Percentiles rank a stretch among this genome's conserved stretches.
Evolutionary conservation across 2,888 invertebrate species (phyloP).

Genomic region (Odontomyia ornata): DNA sequence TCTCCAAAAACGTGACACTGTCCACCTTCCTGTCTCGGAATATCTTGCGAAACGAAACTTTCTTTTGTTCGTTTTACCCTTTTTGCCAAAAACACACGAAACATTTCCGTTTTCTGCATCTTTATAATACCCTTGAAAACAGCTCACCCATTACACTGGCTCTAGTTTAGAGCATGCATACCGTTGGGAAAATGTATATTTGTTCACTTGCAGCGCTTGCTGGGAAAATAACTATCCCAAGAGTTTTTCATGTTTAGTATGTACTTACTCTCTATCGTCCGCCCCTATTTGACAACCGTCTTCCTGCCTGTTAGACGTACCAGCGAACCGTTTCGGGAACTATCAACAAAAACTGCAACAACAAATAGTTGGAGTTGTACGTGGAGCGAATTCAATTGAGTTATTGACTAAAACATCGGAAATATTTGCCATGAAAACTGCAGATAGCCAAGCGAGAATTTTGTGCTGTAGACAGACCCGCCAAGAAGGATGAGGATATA

Average conservation of each 20-base stretch:
- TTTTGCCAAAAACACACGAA: constrained; percentile 27
- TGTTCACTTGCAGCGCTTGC: not conserved
- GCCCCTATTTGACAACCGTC: constrained; percentile 21
- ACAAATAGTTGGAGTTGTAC: constrained; percentile 32
- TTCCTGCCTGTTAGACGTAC: not conserved
- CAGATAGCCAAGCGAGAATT: not conserved
- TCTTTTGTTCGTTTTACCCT: constrained; percentile 24
- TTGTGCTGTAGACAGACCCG: not conserved
- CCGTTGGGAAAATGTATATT: not conserved
- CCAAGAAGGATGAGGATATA: not conserved
- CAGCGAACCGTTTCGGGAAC: too few relatives aligned
- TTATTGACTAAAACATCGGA: constrained; percentile 36
- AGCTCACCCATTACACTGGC: constrained; percentile 18
- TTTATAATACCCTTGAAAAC: constrained; percentile 40
- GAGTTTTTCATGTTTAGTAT: constrained; percentile 14
- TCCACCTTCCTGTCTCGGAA: constrained; percentile 41
- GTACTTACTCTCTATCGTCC: constrained; percentile 6
- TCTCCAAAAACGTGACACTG: constrained; percentile 37
- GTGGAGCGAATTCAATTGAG: constrained; percentile 39
- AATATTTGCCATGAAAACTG: constrained; percentile 40
- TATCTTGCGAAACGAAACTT: constrained; percentile 12
- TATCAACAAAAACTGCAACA: not conserved
- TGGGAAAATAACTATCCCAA: constrained; percentile 5
- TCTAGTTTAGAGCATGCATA: not conserved
- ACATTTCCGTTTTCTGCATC: constrained; percentile 36